Evolutionary conservation across 2,797 vertebrate genomes (phyloP), one percentile per base, ranked within the genome.

Genomic region (Tachyglossus aculeatus): DNA sequence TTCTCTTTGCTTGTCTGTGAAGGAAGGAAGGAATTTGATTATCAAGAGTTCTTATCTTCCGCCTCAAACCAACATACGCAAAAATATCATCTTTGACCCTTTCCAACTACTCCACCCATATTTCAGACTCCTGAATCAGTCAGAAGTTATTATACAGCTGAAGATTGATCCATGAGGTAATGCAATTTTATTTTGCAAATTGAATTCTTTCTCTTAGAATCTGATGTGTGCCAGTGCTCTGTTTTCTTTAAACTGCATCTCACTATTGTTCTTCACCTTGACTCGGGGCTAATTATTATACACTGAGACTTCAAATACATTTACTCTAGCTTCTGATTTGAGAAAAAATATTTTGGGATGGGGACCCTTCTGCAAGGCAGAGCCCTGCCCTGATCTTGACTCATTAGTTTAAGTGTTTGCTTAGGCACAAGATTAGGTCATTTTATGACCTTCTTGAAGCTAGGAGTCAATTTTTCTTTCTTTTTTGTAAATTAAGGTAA

Each of bases 1-100:
- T 86, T 84, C 41, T 51, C 61, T 74, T 41, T 19, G 18, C 66
- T 74, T 75, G 64, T 39, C 16, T 60, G 15, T 51, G 12, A 60
- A 58, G 72, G 68, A 77, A 71, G 77, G 12, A 60, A 58, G 72
- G 68, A 77, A 71, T 78, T 80, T 56, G 59, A 36, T n/a, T 34
- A 55, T 62, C 48, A 27, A 29, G 53, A 37, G 7, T 72, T 22
- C 50, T 63, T 69, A 44, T 31, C 3, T 2, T 36, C 22, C 54
- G 12, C 43, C 70, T 40, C 38, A 22, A 47, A 41, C 22, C 58
- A 53, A 16, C 40, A 64, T 21, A 71, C 37, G 29, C 45, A n/a
- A 58, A 56, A 27, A 43, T 58, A 39, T 15, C 21, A 27, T 57
- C 60, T 62, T 54, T 12, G 40, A 13, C 18, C 29, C 31, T 21